Evolutionary conservation across 2,797 vertebrate genomes (phyloP), one percentile per base, ranked within the genome.

Genomic region (Parotocinclus haroldoi): DNA sequence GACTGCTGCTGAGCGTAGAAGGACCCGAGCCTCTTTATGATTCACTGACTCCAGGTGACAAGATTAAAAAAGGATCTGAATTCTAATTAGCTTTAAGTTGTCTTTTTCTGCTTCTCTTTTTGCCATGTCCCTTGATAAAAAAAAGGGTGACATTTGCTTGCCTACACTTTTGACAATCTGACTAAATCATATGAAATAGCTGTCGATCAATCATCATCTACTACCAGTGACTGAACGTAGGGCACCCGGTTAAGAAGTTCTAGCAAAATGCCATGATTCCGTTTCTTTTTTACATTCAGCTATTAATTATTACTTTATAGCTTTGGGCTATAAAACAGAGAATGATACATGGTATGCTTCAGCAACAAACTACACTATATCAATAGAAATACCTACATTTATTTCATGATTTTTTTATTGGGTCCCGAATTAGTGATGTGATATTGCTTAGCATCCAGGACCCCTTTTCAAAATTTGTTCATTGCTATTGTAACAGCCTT

Each of bases 71-170:
- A 50, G 18, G 66, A 17, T 42, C 36, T 39, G 62, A 68, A 71
- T 69, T 59, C 74, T 73, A 73, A 79, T 77, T 71, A 75, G 54
- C 50, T 40, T 42, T 4, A 56, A 52, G 62, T 39, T 71, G n/a
- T 60, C 68, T 52, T 65, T 36, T 56, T 51, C 27, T 53, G 45
- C 37, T n/a, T 11, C 40, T 61, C 44, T 2, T 63, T n/a, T 69
- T 40, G 9, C 14, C 7, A 0, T 52, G 50, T 45, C 58, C 48
- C 14, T 40, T 17, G 40, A 54, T 53, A 66, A 51, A 19, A 66
- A 51, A 19, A 39, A 17, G 61, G 58, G 44, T 71, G 58, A 66
- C 64, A 66, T 73, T 77, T 71, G 68, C 57, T 60, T 46, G 44
- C 8, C 8, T 9, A 8, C 40, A 42, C 8, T 42, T 72, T 66